Conservation (phyloP, 2,797 vertebrate genomes). For the Ibycter americanus region DNA sequence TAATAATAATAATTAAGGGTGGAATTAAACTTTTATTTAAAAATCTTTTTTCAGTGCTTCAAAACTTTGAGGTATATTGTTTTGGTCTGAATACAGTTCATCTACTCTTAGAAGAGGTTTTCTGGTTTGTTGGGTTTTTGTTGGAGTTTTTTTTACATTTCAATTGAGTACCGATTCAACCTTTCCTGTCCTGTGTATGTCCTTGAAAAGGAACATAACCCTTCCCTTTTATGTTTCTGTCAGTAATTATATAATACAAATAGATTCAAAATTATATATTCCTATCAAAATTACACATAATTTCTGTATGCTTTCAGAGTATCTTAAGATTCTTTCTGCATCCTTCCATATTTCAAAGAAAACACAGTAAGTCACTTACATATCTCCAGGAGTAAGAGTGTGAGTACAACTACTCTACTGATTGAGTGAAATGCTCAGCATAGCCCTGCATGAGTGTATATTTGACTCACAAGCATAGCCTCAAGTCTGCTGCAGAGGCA, state of each 20-base stretch:
- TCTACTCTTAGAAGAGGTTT: neutral
- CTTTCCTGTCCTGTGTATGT: neutral
- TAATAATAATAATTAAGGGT: neutral
- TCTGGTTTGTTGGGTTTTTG: too few relatives aligned
- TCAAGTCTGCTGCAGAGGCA: neutral
- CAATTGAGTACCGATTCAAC: neutral
- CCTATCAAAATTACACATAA: neutral
- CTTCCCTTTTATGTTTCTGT: neutral
- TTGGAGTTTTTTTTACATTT: neutral
- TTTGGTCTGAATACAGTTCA: neutral
- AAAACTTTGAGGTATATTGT: neutral
- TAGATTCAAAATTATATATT: neutral
- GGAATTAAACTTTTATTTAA: neutral
- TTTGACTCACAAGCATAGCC: constrained; percentile 85
- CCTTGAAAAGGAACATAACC: neutral
- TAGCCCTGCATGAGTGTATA: constrained; percentile 81
- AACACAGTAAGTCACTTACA: constrained; percentile 81
- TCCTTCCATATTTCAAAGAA: constrained; percentile 73
- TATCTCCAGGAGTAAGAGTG: constrained; percentile 73
- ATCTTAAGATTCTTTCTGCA: neutral
- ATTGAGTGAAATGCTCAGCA: constrained; percentile 84
- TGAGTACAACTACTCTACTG: constrained; percentile 73
- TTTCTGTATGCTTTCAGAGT: neutral
- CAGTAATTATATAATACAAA: neutral
- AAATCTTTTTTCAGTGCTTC: neutral